Evolutionary conservation across 2,113 vertebrate species (phyloP).

Genomic region (Pandion haliaetus): DNA sequence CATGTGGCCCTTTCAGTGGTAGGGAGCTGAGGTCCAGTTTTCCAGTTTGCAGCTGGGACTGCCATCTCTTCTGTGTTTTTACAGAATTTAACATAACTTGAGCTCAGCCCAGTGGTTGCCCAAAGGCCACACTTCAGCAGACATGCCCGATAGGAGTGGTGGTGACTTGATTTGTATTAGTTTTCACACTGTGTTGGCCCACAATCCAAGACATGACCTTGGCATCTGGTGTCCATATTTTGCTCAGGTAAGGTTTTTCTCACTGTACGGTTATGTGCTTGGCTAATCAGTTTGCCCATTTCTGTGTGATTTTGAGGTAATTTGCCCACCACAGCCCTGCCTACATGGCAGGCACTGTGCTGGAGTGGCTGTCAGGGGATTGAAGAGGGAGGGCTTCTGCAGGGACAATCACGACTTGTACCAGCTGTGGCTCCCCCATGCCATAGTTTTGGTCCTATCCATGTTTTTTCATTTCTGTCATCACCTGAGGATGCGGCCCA

Average conservation of each 20-base stretch:
- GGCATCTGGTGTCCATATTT: background rate
- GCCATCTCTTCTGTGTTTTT: background rate
- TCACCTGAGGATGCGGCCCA: background rate
- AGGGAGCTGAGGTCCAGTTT: background rate
- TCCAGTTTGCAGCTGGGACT: background rate
- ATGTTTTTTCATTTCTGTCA: background rate
- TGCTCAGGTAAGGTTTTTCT: background rate
- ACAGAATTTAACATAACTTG: background rate
- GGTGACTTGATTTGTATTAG: background rate
- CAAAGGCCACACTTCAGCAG: background rate
- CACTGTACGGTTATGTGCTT: background rate
- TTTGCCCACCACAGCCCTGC: background rate
- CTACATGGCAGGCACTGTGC: accelerated
- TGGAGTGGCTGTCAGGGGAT: background rate
- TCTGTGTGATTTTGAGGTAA: background rate
- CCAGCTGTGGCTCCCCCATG: background rate
- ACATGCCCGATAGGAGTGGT: accelerated
- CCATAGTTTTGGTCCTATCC: background rate
- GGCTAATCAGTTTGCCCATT: background rate
- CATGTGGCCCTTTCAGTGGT: background rate
- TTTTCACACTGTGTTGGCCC: background rate
- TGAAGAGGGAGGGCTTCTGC: background rate
- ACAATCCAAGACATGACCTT: background rate
- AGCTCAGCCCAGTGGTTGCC: background rate
- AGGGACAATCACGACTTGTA: background rate